phyloP scores from a whole-genome alignment of 2,113 vertebrate genomes.

The Cichladusa arquata region DNA sequence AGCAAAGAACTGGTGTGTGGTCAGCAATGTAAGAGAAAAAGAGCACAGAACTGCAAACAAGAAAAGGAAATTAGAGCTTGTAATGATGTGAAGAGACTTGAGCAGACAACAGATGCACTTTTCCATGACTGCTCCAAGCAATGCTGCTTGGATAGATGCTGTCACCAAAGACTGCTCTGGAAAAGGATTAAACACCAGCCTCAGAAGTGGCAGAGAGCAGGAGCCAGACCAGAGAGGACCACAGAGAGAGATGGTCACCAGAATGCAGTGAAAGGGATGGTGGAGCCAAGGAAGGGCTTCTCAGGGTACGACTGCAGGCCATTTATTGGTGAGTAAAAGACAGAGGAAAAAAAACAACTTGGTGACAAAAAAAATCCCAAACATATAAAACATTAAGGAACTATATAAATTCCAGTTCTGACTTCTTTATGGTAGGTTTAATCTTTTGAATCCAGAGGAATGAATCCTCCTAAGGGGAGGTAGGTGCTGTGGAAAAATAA shows the following conservation, averaged over 20 bases:
- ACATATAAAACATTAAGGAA: not conserved
- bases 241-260: not conserved
- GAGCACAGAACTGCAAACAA: not conserved
- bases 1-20: not conserved
- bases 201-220: not conserved
- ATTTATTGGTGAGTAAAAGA: not conserved
- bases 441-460: not conserved
- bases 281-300: not conserved
- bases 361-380: not conserved
- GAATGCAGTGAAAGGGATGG: not conserved
- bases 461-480: not conserved
- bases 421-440: not conserved
- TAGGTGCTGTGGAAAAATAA: not conserved
- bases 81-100: not conserved
- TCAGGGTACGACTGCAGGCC: accelerated
- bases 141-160: not conserved
- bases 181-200: not conserved
- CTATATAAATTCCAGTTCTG: not conserved
- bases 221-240: not conserved
- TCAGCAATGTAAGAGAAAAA: not conserved
- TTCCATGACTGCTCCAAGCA: not conserved
- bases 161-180: not conserved
- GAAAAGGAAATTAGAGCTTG: not conserved
- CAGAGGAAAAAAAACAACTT: not conserved
- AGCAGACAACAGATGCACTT: not conserved